These are phyloP conservation scores for Borostomias antarcticus DNA, from an alignment of 2,797 vertebrate genomes.

Conservation along the genomic window DNA sequence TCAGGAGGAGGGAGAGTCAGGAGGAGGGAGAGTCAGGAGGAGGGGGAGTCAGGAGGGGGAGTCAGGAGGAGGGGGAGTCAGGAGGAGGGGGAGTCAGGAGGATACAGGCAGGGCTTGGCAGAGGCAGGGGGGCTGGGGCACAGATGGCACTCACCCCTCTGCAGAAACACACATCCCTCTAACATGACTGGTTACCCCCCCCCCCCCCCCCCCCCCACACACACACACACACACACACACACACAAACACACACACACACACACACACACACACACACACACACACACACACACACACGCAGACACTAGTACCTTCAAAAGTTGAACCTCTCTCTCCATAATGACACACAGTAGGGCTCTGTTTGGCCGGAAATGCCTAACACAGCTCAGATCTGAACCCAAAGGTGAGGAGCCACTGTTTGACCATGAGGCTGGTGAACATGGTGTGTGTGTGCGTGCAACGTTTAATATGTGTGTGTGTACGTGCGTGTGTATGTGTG, in stretches of 20 bases:
- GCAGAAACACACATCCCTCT: not conserved
- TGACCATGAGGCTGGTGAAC: no score
- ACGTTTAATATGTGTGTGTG: not conserved
- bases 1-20: conserved; percentile 51
- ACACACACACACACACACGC: no score
- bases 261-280: not conserved
- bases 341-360: no score
- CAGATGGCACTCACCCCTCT: conserved; percentile 36
- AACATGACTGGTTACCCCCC: no score
- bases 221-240: no score
- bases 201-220: no score
- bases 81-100: not conserved
- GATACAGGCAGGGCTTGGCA: not conserved
- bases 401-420: no score
- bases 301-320: conserved; percentile 37
- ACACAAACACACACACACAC: no score
- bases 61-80: not conserved
- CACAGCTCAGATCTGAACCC: no score
- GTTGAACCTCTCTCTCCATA: no score
- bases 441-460: no score
- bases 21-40: conserved; percentile 37
- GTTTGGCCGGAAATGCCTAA: no score
- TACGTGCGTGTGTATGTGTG: not conserved
- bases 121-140: conserved; percentile 32
- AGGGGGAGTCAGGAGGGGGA: conserved; percentile 8